Conservation (phyloP, 2,888 invertebrate species). For the Aethes cnicana region DNA sequence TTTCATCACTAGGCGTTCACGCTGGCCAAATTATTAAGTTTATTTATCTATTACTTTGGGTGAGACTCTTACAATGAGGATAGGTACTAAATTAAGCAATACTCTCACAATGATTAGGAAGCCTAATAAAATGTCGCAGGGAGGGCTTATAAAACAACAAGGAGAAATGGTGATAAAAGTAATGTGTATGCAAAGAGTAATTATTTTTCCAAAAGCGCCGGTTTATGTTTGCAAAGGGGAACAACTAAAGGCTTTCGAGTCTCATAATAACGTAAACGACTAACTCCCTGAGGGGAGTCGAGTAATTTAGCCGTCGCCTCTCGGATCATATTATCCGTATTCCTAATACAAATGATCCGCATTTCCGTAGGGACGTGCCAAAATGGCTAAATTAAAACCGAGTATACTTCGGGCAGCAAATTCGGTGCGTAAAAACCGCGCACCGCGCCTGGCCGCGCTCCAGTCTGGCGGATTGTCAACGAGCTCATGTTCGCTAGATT, state of each 20-base stretch:
- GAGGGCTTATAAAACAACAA: slow-evolving; percentile 43
- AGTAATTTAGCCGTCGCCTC: slow-evolving; percentile 57
- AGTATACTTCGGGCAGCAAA: slow-evolving; percentile 57
- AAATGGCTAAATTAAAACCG: slow-evolving; percentile 76
- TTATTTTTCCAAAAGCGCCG: slow-evolving; percentile 47
- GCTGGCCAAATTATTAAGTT: no score
- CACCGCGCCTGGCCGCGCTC: slow-evolving; percentile 51
- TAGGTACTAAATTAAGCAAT: no score
- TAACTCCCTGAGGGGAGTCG: slow-evolving; percentile 43
- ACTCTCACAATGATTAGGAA: slow-evolving; percentile 36
- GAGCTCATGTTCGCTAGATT: slow-evolving; percentile 41
- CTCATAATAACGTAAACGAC: slow-evolving; percentile 51
- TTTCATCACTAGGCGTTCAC: no score
- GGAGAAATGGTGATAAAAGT: slow-evolving; percentile 42
- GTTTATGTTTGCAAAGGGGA: slow-evolving; percentile 41
- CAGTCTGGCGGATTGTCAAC: slow-evolving; percentile 56
- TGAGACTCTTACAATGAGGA: no score
- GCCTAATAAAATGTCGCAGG: slow-evolving; percentile 43
- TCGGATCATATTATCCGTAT: slow-evolving; percentile 65
- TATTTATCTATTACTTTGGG: no score
- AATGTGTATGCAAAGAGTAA: slow-evolving; percentile 47
- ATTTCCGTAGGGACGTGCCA: slow-evolving; percentile 71
- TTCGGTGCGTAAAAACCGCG: slow-evolving; percentile 61
- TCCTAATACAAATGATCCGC: slow-evolving; percentile 69
- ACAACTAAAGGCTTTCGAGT: slow-evolving; percentile 44